phyloP scores from a whole-genome alignment of 2,113 vertebrate genomes.

The Proterorhinus semilunaris region DNA sequence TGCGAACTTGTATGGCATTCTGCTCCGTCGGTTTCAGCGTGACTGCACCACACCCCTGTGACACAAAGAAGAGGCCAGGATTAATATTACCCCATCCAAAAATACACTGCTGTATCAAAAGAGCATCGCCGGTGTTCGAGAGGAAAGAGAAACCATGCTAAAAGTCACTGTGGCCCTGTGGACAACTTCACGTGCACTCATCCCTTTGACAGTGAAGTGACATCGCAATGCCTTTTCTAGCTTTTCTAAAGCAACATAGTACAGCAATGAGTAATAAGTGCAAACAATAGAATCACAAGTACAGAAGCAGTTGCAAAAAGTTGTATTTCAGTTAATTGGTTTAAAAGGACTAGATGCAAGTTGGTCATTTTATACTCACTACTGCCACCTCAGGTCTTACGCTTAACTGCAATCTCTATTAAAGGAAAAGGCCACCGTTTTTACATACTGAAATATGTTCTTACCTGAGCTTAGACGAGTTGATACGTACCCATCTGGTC shows the following conservation, averaged over 20 bases:
- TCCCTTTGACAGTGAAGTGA: slow-evolving; percentile 25
- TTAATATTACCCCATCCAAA: slow-evolving; percentile 39
- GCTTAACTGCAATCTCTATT: too few species aligned
- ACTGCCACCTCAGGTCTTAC: too few species aligned
- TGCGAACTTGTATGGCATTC: slow-evolving; percentile 67
- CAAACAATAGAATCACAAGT: neutral
- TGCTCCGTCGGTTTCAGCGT: slow-evolving; percentile 66
- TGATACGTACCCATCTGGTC: too few species aligned
- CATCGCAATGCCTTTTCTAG: neutral
- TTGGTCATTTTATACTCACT: too few species aligned
- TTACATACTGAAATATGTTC: too few species aligned
- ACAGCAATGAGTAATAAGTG: neutral
- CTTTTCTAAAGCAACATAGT: neutral
- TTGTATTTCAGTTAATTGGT: neutral
- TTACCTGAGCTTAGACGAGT: too few species aligned
- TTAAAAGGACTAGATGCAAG: too few species aligned
- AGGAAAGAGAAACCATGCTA: slow-evolving; percentile 39
- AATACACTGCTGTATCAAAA: slow-evolving; percentile 35
- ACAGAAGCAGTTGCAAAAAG: neutral
- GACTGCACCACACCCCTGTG: slow-evolving; percentile 67
- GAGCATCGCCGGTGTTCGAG: slow-evolving; percentile 26
- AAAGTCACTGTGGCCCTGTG: slow-evolving; percentile 35
- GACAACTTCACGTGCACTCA: slow-evolving; percentile 6
- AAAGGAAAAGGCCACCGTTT: too few species aligned
- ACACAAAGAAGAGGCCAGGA: slow-evolving; percentile 22